Evolutionary conservation across 2,113 vertebrate species (phyloP).

Genomic region (Megaceryle maxima): DNA sequence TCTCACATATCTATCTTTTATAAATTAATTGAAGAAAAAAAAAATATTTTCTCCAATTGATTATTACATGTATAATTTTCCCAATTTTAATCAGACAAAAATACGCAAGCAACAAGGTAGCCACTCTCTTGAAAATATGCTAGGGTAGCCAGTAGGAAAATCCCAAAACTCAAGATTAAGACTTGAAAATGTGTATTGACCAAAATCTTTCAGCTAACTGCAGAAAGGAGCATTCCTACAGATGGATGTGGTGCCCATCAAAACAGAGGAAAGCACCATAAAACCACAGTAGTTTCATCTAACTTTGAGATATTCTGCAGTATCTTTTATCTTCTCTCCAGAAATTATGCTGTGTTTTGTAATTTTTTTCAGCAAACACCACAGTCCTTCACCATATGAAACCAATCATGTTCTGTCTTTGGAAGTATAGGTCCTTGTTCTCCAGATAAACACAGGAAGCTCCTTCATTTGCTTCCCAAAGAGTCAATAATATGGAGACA

Average conservation of each 20-base stretch:
- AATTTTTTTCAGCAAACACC: not conserved
- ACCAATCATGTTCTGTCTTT: not conserved
- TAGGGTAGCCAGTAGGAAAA: not conserved
- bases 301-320: not conserved
- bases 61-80: not conserved
- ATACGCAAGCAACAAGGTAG: not conserved
- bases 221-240: not conserved
- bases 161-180: not conserved
- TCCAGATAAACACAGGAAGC: not conserved
- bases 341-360: not conserved
- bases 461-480: not conserved
- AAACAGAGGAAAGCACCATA: not conserved
- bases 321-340: not conserved
- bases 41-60: not conserved
- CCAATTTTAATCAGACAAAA: not conserved
- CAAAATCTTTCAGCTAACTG: not conserved
- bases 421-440: not conserved
- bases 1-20: too few species aligned
- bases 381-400: not conserved
- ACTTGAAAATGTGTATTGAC: not conserved
- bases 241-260: not conserved
- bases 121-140: not conserved
- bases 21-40: not conserved
- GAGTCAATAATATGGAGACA: not conserved
- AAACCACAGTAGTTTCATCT: not conserved